Percentiles rank a stretch among this genome's conserved stretches.
Conservation (phyloP, 1,140 invertebrate genomes). For the Trissolcus basalis region DNA sequence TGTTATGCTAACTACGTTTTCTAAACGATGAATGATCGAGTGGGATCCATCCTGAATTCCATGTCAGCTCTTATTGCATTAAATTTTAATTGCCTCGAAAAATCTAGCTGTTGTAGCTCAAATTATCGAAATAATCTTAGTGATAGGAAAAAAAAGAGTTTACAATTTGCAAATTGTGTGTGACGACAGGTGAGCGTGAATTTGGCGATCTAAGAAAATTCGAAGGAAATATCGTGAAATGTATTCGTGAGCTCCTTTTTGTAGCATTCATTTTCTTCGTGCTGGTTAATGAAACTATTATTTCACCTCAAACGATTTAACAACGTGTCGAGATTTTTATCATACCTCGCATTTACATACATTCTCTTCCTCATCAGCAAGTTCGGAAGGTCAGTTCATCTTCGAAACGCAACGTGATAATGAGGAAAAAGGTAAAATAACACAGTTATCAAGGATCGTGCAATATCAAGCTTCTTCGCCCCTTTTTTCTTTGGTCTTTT, state of each 20-base stretch:
- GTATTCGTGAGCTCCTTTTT: conserved; percentile 20
- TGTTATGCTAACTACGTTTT: conserved; percentile 37
- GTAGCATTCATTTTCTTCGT: conserved; percentile 37
- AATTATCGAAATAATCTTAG: conserved; percentile 29
- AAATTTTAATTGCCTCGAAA: conserved; percentile 12
- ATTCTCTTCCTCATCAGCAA: conserved; percentile 52
- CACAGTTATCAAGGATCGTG: conserved; percentile 32
- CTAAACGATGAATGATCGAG: conserved; percentile 33
- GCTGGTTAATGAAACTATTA: conserved; percentile 48
- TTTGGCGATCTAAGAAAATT: conserved; percentile 16
- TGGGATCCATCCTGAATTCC: conserved; percentile 24
- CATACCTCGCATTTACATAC: conserved; percentile 42
- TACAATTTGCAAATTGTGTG: conserved; percentile 11
- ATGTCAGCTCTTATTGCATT: conserved; percentile 14
- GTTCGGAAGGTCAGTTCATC: conserved; percentile 43
- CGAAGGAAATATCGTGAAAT: conserved; percentile 8
- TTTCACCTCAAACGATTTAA: conserved; percentile 30
- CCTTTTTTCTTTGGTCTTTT: conserved; percentile 37
- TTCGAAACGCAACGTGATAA: conserved; percentile 47
- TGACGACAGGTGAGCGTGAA: conserved; percentile 19
- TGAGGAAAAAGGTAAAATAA: conserved; percentile 41
- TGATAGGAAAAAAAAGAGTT: conserved; percentile 36
- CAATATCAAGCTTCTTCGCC: conserved; percentile 34
- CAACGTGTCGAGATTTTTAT: conserved; percentile 43
- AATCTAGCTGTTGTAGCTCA: no score